Evolutionary conservation across 2,113 vertebrate species (phyloP).

Genomic region (Ranitomeya imitator): DNA sequence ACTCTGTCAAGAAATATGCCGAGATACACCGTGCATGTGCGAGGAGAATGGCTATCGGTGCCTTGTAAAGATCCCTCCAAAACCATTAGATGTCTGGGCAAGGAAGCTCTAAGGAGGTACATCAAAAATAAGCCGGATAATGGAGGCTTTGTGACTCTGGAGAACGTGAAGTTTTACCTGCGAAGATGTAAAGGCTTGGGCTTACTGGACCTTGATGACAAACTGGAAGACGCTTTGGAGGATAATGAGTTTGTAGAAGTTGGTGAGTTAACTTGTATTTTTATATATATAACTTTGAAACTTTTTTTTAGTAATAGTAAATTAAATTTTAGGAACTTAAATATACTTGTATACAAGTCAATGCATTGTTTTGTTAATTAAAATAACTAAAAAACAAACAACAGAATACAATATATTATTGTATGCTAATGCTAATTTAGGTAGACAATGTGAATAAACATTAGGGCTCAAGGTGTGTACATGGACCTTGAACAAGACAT

Average conservation of each 20-base stretch:
- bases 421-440: too few relatives aligned
- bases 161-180: slow-evolving; percentile 79
- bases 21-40: slow-evolving; percentile 88
- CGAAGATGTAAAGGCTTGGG: slow-evolving; percentile 90
- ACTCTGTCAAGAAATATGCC: slow-evolving; percentile 74
- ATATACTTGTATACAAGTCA: too few relatives aligned
- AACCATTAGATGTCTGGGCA: slow-evolving; percentile 83
- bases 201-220: slow-evolving; percentile 87
- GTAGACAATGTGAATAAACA: too few relatives aligned
- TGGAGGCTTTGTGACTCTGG: slow-evolving; percentile 79
- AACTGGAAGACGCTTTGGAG: slow-evolving; percentile 84
- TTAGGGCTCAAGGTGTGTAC: too few relatives aligned
- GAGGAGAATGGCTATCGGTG: slow-evolving; percentile 94
- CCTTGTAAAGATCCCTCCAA: slow-evolving; percentile 76
- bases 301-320: not conserved
- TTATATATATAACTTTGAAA: too few relatives aligned
- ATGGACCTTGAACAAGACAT: too few relatives aligned
- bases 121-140: slow-evolving; percentile 95
- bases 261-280: slow-evolving; percentile 75
- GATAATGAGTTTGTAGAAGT: slow-evolving; percentile 98
- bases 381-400: too few relatives aligned
- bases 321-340: not conserved
- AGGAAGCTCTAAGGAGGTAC: slow-evolving; percentile 88
- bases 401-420: not conserved
- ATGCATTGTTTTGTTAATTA: too few relatives aligned